These are phyloP conservation scores for Sebastes variabilis DNA, from an alignment of 2,797 vertebrate species.

Conservation along the genomic window DNA sequence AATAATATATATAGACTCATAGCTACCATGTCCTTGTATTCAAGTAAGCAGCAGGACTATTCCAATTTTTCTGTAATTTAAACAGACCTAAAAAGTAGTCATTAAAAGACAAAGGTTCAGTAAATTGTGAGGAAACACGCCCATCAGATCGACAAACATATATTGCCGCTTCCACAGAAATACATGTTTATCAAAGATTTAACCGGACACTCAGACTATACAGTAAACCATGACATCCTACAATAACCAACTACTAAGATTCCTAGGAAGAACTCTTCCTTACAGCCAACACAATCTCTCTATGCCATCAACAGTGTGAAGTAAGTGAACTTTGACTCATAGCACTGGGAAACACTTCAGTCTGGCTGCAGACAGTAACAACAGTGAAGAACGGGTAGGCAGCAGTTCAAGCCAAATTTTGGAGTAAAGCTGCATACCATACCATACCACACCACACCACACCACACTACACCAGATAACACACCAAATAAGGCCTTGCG, in stretches of 20 bases:
- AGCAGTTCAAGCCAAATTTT: background rate
- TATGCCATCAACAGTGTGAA: background rate
- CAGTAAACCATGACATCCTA: background rate
- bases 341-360: background rate
- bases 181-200: background rate
- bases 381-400: background rate
- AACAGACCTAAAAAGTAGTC: background rate
- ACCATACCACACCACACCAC: too few species aligned
- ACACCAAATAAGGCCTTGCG: too few species aligned
- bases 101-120: background rate
- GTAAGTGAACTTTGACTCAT: conserved; percentile 2
- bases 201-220: background rate
- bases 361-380: background rate
- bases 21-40: background rate
- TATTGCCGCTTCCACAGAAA: background rate
- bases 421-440: background rate
- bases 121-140: background rate
- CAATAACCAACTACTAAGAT: background rate
- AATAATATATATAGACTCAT: background rate
- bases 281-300: background rate
- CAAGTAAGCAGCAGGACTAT: background rate
- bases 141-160: background rate
- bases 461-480: too few species aligned
- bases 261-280: conserved; percentile 31
- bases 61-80: background rate